Evolutionary conservation across 2,888 invertebrate species (phyloP), one percentile per base, ranked within the genome.

Genomic region (Orchesella flavescens): DNA sequence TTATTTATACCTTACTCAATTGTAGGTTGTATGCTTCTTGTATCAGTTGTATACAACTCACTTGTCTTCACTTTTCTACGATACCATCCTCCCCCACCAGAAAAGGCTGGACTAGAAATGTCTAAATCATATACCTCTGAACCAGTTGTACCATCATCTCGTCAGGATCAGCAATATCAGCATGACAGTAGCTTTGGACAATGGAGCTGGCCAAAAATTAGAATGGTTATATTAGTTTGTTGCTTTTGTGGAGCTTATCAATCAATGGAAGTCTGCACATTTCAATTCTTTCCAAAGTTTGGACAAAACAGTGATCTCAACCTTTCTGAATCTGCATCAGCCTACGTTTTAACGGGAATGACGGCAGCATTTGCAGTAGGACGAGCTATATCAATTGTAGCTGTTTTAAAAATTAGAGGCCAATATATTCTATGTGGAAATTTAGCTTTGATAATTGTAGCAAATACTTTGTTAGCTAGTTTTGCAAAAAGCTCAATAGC

Each of bases 231-330:
- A 1, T 65, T 84, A 1, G 13, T 75, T 0, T 77, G 81, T 13
- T 43, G 65, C 1, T 73, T 82, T 17, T 66, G 69, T 13, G 86
- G 80, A 17, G 83, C 77, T n/a, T 84, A 85, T 57, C 78, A 75
- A 68, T 86, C 83, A 3, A 85, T 86, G 84, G 87, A 84, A 85
- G 76, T 69, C 83, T 71, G 68, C 43, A 85, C 81, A 1, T 71
- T 87, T 21, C 85, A 87, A 71, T 87, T 87, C 43, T 72, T 87
- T 12, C 81, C 87, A 10, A 86, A 85, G 19, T 87, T 87, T 66
- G 82, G 80, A 13, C 85, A 87, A 74, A 74, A 80, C 17, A 74
- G 79, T 55, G 83, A 84, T 24, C 65, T 87, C 0, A 21, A 65
- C 2, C 53, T 87, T 12, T 77, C 85, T 0, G 84, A 85, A 34